Evolutionary conservation across 2,888 invertebrate species (phyloP), one percentile per base, ranked within the genome.

Genomic region (Lasioglossum vierecki): DNA sequence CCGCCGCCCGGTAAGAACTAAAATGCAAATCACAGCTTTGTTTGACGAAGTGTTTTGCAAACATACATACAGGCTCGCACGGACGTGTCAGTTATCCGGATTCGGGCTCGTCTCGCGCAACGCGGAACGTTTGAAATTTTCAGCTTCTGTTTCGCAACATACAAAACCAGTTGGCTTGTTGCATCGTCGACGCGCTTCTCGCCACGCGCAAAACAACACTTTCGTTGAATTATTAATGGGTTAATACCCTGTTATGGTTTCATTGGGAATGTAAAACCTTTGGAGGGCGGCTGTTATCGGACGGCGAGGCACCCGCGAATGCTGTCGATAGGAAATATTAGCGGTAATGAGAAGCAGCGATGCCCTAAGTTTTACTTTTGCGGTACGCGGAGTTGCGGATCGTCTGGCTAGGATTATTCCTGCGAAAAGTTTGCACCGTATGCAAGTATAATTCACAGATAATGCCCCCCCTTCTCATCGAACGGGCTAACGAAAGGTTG

Each of bases 381-480:
- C 5, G 13, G 46, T 35, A 0, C 35, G 13, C 30, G 4, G 4
- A 49, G 30, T 35, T 46, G 30, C 11, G 18, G 46, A 49, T 26
- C 39, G 49, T 13, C 39, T 22, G 4, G 30, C 22, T 49, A 30
- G 66, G 49, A 49, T 73, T 46, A 73, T n/a, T 41, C 63, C 22
- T 4, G 57, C 9, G 30, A 41, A 41, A 22, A 30, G 15, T 30
- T 53, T 30, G 22, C n/a, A 41, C 18, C 72, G 80, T 53, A 80
- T 71, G 79, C 79, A 60, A 79, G 72, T 79, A 79, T 78, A 72
- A 82, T 82, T 49, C 44, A 39, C 22, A 22, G 49, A 78, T 71
- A 71, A 49, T 46, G 63, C 15, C 35, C 35, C 35, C 41, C 39
- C 71, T 18, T 22, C 44, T 35, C 49, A 41, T 66, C 49, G 72